Evolutionary conservation across 2,797 vertebrate species (phyloP), one percentile per base, ranked within the genome.

Genomic region (Cygnus olor): DNA sequence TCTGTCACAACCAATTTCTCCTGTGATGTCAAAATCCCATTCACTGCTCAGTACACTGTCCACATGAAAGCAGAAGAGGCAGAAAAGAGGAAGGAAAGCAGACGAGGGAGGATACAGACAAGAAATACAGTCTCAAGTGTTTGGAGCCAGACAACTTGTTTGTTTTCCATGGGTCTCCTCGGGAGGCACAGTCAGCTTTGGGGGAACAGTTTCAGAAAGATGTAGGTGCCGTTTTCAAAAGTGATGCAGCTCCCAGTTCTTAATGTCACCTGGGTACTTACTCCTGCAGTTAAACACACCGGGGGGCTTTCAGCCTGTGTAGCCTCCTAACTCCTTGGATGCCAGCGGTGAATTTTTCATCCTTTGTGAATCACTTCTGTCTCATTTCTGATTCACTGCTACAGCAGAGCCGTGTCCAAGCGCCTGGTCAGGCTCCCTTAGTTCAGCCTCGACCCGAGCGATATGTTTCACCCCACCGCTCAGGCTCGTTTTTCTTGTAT

Each of bases 1-100:
- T 30, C 81, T 92, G 86, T 80, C 42, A 47, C 88, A 95, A 3
- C 63, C 51, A 8, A 42, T 76, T 38, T 90, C 93, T 89, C 79
- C 93, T 91, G 88, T 95, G 95, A 91, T 92, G 95, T 94, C 96
- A 96, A 49, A 95, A 56, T 54, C 57, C 22, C 36, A 15, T 66
- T 19, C 40, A 17, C 56, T 17, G 84, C 88, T 74, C 6, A 8
- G 1, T 60, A 61, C 15, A 7, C 24, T 53, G 24, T 71, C 51
- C 14, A 1, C 72, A 63, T 21, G 15, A 93, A 95, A 95, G 96
- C 95, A 94, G 91, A 94, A 93, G 79, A 85, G 69, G n/a, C 56
- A n/a, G 40, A 38, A 86, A 91, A 92, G 88, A 76, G 91, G 96
- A 96, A 96, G 93, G 72, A 80, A 89, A 76, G 64, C 61, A 72